Evolutionary conservation across 2,888 invertebrate genomes (phyloP).

Genomic region (Cephus sareptanus): DNA sequence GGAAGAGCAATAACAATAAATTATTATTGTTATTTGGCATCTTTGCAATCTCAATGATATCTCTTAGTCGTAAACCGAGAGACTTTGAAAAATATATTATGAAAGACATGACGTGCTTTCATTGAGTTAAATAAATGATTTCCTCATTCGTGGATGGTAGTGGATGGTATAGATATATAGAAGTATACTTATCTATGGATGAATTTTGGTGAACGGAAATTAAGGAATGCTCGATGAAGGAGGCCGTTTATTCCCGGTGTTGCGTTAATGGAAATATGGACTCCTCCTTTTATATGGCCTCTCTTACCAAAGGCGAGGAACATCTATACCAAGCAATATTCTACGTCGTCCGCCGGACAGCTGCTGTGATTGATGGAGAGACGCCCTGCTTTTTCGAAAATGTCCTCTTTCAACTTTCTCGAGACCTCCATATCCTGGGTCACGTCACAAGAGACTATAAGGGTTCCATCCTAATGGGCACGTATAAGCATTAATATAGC

Average conservation of each 20-base stretch:
- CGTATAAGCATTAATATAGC: not conserved
- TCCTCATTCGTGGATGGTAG: not conserved
- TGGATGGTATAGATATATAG: not conserved
- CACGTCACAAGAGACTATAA: conserved; percentile 13
- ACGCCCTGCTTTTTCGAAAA: conserved; percentile 27
- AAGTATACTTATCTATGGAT: not conserved
- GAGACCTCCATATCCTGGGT: conserved; percentile 18
- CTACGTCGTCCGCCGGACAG: conserved; percentile 25
- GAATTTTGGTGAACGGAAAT: not conserved
- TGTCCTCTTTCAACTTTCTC: conserved; percentile 12
- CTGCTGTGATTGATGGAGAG: conserved; percentile 39
- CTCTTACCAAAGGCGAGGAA: not conserved
- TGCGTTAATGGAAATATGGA: conserved; percentile 36
- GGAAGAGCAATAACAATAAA: not conserved
- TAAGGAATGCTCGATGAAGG: conserved; percentile 1
- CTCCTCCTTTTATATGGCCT: conserved; percentile 25
- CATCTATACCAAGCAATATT: not conserved
- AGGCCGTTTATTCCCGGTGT: not conserved
- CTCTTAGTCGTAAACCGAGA: not conserved
- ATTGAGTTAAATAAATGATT: not conserved
- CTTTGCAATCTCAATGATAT: not conserved
- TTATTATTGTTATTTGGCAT: not conserved
- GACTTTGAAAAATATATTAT: not conserved
- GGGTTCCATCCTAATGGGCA: not conserved
- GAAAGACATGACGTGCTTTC: not conserved